phyloP scores from a whole-genome alignment of 2,888 invertebrate genomes.

The Calameuta filiformis region DNA sequence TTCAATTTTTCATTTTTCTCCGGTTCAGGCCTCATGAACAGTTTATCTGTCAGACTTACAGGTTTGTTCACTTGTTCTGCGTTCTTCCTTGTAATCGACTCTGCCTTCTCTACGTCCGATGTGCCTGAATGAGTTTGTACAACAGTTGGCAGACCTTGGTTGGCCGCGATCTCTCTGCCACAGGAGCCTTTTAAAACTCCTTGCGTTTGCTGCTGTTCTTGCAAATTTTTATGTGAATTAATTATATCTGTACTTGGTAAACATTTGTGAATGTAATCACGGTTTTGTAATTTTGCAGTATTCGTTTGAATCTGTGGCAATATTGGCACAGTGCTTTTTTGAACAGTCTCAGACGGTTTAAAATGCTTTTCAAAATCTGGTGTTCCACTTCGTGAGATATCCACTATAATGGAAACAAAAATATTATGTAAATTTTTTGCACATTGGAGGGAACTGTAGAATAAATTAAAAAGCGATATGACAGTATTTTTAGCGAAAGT shows the following conservation, averaged over 20 bases:
- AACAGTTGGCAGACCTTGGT: slow-evolving; percentile 1
- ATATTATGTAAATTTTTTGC: neutral
- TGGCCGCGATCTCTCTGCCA: neutral
- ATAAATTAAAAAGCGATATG: neutral
- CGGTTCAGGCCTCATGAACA: slow-evolving; percentile 61
- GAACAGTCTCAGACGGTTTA: slow-evolving; percentile 46
- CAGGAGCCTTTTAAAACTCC: slow-evolving; percentile 5
- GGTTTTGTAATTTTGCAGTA: slow-evolving; percentile 24
- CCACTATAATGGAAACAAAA: slow-evolving; percentile 38
- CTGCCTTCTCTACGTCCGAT: neutral
- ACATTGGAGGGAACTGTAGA: neutral
- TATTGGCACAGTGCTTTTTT: slow-evolving; percentile 1
- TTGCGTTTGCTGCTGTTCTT: slow-evolving; percentile 2
- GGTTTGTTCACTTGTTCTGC: slow-evolving; percentile 11
- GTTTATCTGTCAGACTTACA: slow-evolving; percentile 48
- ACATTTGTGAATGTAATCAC: slow-evolving; percentile 3
- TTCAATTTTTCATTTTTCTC: slow-evolving; percentile 55
- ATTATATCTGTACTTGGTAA: slow-evolving; percentile 1
- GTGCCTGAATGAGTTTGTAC: neutral
- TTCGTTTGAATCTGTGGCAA: slow-evolving; percentile 4
- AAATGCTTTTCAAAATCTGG: slow-evolving; percentile 60
- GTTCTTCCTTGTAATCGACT: neutral
- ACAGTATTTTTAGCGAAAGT: neutral
- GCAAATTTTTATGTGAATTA: neutral
- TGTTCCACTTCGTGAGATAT: slow-evolving; percentile 54